Evolutionary conservation across 2,113 vertebrate species (phyloP).

Genomic region (Tapirus terrestris): DNA sequence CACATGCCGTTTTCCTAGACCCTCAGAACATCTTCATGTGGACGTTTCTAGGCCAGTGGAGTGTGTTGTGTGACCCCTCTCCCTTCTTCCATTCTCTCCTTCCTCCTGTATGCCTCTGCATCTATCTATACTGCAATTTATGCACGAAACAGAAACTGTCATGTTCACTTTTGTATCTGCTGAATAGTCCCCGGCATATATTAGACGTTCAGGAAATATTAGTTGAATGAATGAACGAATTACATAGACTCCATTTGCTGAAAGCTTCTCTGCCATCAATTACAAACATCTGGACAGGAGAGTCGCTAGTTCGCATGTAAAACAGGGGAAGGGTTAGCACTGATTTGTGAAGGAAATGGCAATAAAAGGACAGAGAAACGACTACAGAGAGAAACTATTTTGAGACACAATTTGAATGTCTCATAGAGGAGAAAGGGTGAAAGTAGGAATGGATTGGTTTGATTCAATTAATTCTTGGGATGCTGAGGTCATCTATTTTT

Average conservation of each 20-base stretch:
- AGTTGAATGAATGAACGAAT: background rate
- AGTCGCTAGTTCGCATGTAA: background rate
- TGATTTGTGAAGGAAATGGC: background rate
- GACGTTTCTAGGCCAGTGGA: background rate
- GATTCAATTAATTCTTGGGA: conserved; percentile 61
- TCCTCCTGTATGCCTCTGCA: background rate
- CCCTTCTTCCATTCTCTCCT: background rate
- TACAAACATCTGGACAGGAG: background rate
- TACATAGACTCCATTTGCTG: background rate
- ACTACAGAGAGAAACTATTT: conserved; percentile 46
- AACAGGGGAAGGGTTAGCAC: background rate
- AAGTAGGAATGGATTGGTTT: conserved; percentile 34
- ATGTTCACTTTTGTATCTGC: background rate
- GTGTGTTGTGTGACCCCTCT: background rate
- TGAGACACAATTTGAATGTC: conserved; percentile 38
- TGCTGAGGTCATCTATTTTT: conserved; percentile 62
- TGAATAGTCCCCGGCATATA: background rate
- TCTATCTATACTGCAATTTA: background rate
- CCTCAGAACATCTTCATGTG: background rate
- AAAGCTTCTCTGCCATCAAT: background rate
- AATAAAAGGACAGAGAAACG: background rate
- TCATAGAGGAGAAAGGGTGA: conserved; percentile 62
- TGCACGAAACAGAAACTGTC: background rate
- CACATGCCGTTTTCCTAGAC: background rate
- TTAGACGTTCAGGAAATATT: background rate